A percentile compares a stretch with the other conserved stretches of the same genome.
phyloP scores from a whole-genome alignment of 2,888 invertebrate genomes.

The Nowickia ferox region DNA sequence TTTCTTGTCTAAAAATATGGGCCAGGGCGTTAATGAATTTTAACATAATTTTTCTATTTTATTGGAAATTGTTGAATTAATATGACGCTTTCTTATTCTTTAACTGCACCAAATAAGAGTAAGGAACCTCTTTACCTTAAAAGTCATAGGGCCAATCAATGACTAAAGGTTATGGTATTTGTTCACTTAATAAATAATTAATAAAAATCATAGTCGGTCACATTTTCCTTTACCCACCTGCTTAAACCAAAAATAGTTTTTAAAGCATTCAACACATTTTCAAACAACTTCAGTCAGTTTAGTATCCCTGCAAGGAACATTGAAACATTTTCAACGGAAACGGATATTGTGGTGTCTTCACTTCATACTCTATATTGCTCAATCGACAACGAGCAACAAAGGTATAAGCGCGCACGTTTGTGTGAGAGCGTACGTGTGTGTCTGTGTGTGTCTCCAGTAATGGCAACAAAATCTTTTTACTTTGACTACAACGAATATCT shows the following conservation, averaged over 20 bases:
- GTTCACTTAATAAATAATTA: too few relatives aligned
- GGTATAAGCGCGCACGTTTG: not conserved
- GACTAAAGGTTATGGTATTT: too few relatives aligned
- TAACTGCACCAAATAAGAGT: too few relatives aligned
- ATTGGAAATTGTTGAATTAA: too few relatives aligned
- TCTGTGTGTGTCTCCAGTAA: not conserved
- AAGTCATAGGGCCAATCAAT: too few relatives aligned
- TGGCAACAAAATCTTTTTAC: conserved; percentile 40
- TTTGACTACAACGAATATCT: conserved; percentile 49
- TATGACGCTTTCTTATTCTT: too few relatives aligned
- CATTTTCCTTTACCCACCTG: not conserved
- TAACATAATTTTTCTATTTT: too few relatives aligned
- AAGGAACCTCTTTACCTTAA: too few relatives aligned
- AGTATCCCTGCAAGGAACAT: not conserved
- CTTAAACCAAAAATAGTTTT: conserved; percentile 8
- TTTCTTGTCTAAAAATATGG: too few relatives aligned
- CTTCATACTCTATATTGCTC: conserved; percentile 43
- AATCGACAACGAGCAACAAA: conserved; percentile 14
- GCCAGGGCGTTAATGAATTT: too few relatives aligned
- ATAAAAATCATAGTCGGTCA: conserved; percentile 17
- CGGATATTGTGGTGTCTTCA: conserved; percentile 69
- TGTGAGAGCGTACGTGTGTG: not conserved
- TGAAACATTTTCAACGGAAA: conserved; percentile 54
- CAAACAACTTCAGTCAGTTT: not conserved
- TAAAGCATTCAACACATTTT: conserved; percentile 46